A percentile compares a stretch with the other conserved stretches of the same genome.
phyloP scores from a whole-genome alignment of 1,140 invertebrate genomes.

The Hypothenemus hampei region DNA sequence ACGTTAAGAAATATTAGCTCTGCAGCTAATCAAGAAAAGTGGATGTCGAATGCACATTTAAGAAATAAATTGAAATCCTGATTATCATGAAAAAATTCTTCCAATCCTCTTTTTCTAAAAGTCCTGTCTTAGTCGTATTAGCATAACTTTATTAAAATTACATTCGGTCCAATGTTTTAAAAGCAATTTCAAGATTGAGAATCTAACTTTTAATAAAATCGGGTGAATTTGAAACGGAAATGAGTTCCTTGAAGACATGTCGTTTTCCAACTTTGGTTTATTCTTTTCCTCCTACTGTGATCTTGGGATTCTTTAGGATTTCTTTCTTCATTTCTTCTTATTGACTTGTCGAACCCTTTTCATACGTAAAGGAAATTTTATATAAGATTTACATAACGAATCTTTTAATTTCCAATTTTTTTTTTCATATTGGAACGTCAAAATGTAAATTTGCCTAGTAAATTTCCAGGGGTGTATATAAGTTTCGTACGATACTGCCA shows the following conservation, averaged over 20 bases:
- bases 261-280: constrained; percentile 7
- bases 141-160: constrained; percentile 13
- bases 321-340: constrained; percentile 1
- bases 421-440: neutral
- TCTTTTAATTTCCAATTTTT: neutral
- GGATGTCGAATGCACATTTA: no score
- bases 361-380: neutral
- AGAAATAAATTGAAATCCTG: no score
- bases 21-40: no score
- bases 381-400: neutral
- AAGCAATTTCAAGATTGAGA: constrained; percentile 8
- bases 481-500: neutral
- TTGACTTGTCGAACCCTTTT: constrained; percentile 6
- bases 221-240: constrained; percentile 11
- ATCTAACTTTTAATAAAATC: constrained; percentile 8
- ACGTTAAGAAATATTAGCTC: no score
- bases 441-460: neutral
- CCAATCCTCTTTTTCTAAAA: no score
- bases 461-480: neutral
- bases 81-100: no score
- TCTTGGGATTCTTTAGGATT: constrained; percentile 1
- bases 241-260: constrained; percentile 8
- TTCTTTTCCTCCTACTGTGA: neutral
- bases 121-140: constrained; percentile 3
- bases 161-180: constrained; percentile 4